Base-by-base conservation (phyloP, 2,113 vertebrate species). In the Protomyctophum bolini region DNA sequence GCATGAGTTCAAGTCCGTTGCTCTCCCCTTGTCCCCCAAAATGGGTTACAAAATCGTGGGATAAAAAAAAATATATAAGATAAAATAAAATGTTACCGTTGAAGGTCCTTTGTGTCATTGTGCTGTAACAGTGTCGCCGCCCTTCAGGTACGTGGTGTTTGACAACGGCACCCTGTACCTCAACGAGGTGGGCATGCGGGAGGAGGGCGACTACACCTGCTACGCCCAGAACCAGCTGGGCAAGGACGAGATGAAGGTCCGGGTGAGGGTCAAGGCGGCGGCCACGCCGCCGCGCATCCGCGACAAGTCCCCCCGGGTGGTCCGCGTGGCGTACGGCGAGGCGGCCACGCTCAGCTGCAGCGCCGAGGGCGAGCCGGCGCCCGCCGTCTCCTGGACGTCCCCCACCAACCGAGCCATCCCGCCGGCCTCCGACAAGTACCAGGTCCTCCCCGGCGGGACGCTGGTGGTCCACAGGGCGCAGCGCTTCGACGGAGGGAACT, bases 191-290 rank as follows among this genome's bases (percentile, higher is more conserved):
- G 95, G 95, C 4, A 77, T 90, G 82, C 91, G 89, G 8, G 94
- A 97, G 33, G 94, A 95, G 21, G 97, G 97, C 0, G 93, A 96
- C 80, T 99, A 99, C 82, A 99, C 95, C 0, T 99, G 97, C 83
- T 93, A 97, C 1, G 97, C 97, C 0, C 90, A 97, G 58, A 99
- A 99, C 86, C 94, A 93, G 75, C 86, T 96, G 0, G 97, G 97
- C 15, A 95, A 95, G 84, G 97, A 99, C 54, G 93, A 96, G 81
- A 98, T 97, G 97, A 94, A 91, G 10, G 94, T 98, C 48, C 1
- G 79, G 56, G 76, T 91, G 0, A 89, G 92, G 0, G 92, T 99
- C 10, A 95, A 95, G 76, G 92, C 92, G 28, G 86, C 93, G 58
- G 74, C 93, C 0, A 89, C 91, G 47, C 86, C 91, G 0, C 92